These are phyloP conservation scores for Anseranas semipalmata DNA, from an alignment of 2,113 vertebrate species.

Conservation along the genomic window DNA sequence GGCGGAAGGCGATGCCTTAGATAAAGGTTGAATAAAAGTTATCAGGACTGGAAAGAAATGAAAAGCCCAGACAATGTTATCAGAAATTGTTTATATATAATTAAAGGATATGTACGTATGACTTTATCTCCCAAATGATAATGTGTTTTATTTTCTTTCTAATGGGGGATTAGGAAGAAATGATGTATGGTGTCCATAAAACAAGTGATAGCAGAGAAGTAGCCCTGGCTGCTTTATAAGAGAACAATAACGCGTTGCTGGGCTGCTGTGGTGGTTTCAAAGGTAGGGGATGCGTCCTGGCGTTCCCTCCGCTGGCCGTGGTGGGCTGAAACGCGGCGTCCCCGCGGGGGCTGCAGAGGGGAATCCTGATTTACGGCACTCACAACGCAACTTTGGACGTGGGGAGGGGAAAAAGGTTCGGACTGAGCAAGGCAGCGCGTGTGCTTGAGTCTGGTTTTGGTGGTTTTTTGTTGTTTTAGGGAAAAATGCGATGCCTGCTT, in stretches of 20 bases:
- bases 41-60: not conserved
- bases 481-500: not conserved
- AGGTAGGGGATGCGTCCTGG: not conserved
- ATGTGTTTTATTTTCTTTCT: not conserved
- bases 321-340: rapidly evolving
- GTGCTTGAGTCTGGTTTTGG: rapidly evolving
- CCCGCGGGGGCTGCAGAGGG: rapidly evolving
- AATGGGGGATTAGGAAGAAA: not conserved
- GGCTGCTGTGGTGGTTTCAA: not conserved
- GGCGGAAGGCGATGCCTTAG: not conserved
- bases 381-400: rapidly evolving
- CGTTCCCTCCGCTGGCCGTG: rapidly evolving
- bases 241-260: rapidly evolving
- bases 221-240: not conserved
- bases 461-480: not conserved
- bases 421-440: rapidly evolving
- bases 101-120: rapidly evolving
- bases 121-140: not conserved
- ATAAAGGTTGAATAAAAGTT: not conserved
- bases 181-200: not conserved
- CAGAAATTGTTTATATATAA: not conserved
- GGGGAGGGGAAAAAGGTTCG: not conserved
- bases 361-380: rapidly evolving
- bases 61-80: rapidly evolving
- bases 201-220: rapidly evolving